Evolutionary conservation across 2,113 vertebrate genomes (phyloP).

Genomic region (Sciurus niger): DNA sequence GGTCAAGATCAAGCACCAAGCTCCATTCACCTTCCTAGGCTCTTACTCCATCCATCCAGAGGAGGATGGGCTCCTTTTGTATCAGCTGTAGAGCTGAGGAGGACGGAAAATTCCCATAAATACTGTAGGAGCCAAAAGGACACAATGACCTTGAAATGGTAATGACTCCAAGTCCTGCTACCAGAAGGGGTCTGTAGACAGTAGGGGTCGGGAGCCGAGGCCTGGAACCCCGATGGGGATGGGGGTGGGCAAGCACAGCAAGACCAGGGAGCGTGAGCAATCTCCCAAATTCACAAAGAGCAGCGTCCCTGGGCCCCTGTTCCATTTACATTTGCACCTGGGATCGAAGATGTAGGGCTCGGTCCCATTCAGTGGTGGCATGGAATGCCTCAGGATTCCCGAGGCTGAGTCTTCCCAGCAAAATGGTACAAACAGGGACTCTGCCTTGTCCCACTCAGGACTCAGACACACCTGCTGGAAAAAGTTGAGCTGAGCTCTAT

Average conservation of each 20-base stretch:
- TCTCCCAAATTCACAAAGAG: neutral
- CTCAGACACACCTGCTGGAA: neutral
- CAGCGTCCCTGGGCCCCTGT: neutral
- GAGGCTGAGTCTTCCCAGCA: neutral
- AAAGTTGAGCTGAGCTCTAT: neutral
- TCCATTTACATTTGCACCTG: neutral
- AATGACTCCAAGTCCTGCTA: neutral
- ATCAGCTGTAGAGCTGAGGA: neutral
- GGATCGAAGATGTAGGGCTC: neutral
- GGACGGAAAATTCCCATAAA: neutral
- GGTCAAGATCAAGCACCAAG: neutral
- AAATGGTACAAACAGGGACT: neutral
- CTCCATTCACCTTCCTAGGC: neutral
- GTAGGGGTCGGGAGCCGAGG: neutral
- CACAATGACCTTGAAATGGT: neutral
- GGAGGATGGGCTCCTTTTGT: neutral
- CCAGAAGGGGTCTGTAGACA: neutral
- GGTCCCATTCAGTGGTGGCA: neutral
- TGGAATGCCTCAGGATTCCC: neutral
- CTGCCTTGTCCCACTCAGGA: neutral
- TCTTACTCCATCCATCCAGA: neutral
- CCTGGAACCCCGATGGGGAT: neutral
- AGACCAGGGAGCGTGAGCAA: neutral
- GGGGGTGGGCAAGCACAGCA: accelerated
- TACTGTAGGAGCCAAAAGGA: neutral